Conservation (phyloP, 2,113 vertebrate genomes). For the Varanus salvator region DNA sequence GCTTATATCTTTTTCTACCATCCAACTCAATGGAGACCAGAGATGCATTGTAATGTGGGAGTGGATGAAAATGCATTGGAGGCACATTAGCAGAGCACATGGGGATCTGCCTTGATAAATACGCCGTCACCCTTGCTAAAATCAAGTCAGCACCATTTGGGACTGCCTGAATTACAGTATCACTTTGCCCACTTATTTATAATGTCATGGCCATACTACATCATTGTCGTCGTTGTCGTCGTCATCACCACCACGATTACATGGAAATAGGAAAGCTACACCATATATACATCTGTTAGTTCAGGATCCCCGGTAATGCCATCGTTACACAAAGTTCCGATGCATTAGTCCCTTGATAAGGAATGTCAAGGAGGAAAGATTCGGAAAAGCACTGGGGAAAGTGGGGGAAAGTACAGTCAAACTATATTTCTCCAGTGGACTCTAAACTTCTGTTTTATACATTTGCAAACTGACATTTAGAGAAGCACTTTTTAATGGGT, state of each 20-base stretch:
- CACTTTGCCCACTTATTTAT: not conserved
- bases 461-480: conserved; percentile 26
- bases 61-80: not conserved
- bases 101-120: not conserved
- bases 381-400: conserved; percentile 3
- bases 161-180: not conserved
- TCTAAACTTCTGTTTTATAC: conserved; percentile 35
- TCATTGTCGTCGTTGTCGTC: not conserved
- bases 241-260: not conserved
- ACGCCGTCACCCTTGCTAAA: not conserved
- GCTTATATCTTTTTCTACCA: not conserved
- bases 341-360: conserved; percentile 1
- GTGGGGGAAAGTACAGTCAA: conserved; percentile 10
- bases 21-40: not conserved
- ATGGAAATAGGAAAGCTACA: not conserved
- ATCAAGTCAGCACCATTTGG: not conserved
- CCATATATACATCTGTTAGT: not conserved
- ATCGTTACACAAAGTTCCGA: not conserved
- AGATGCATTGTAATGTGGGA: not conserved
- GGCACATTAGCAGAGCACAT: not conserved
- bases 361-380: conserved; percentile 32
- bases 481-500: conserved; percentile 32
- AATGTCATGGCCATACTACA: not conserved
- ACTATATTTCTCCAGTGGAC: conserved; percentile 16
- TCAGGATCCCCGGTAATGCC: not conserved